A percentile compares a stretch with the other conserved stretches of the same genome.
These are phyloP conservation scores for Xiphophorus birchmanni DNA, from an alignment of 2,797 vertebrate genomes.

Conservation along the genomic window DNA sequence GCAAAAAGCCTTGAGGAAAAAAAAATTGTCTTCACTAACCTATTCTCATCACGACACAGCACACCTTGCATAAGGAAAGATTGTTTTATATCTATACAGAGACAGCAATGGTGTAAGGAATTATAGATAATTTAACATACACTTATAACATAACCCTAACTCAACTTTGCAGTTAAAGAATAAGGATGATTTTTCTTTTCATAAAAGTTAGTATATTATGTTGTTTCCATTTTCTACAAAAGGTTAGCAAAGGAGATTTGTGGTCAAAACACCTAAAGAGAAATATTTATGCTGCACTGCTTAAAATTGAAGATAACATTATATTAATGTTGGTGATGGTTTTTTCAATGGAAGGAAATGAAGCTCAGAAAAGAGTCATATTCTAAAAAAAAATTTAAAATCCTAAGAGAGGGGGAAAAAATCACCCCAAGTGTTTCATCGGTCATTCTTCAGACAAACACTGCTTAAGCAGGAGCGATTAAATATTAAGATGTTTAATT, in stretches of 20 bases:
- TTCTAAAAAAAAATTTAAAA: not conserved
- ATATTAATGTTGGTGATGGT: not conserved
- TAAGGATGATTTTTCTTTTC: not conserved
- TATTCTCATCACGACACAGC: not conserved
- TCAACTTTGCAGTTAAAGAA: not conserved
- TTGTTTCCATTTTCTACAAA: not conserved
- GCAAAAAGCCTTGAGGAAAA: not conserved
- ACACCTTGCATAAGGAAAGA: not conserved
- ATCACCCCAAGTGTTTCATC: not conserved
- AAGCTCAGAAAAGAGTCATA: not conserved
- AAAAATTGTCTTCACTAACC: not conserved
- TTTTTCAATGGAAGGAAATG: not conserved
- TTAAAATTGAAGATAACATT: not conserved
- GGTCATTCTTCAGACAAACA: not conserved
- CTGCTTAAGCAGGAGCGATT: not conserved
- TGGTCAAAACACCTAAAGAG: not conserved
- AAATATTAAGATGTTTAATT: not conserved
- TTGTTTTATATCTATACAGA: not conserved
- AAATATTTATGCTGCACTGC: not conserved
- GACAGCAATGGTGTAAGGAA: not conserved
- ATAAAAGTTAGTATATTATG: not conserved
- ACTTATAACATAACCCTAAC: too few species aligned
- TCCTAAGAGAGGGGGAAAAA: not conserved
- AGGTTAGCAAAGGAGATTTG: not conserved
- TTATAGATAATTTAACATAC: not conserved